Evolutionary conservation across 2,888 invertebrate species (phyloP).

Genomic region (Neoitamus cyanurus): DNA sequence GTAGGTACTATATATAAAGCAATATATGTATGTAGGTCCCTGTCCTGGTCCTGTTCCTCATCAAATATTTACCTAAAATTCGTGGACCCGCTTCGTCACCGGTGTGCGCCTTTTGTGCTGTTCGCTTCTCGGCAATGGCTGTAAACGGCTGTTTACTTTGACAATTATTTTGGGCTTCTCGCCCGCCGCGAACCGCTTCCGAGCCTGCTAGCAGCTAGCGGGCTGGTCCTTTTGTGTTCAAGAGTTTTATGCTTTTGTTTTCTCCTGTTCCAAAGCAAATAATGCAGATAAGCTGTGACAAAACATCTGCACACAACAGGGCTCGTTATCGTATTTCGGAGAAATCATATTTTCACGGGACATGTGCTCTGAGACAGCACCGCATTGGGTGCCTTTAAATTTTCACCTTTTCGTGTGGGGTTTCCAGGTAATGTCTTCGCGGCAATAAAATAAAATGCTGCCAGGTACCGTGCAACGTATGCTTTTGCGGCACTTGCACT

Average conservation of each 20-base stretch:
- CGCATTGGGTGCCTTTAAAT: not conserved
- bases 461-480: not conserved
- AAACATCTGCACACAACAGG: not conserved
- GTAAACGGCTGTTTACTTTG: conserved; percentile 1
- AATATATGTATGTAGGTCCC: too few relatives aligned
- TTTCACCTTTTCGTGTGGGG: not conserved
- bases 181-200: not conserved
- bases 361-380: not conserved
- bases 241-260: not conserved
- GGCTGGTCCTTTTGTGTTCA: not conserved
- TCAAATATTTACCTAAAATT: conserved; percentile 3
- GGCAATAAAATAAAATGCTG: not conserved
- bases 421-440: not conserved
- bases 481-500: not conserved
- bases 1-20: too few relatives aligned
- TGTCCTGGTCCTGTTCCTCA: not conserved
- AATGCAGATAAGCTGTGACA: conserved; percentile 5
- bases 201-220: too few relatives aligned
- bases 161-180: not conserved
- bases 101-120: not conserved
- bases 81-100: not conserved
- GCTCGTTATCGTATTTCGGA: not conserved
- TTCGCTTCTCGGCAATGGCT: not conserved
- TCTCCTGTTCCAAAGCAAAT: not conserved
- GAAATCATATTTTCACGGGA: not conserved